These are phyloP conservation scores for Chlorospingus flavigularis DNA, from an alignment of 2,797 vertebrate genomes.

Conservation along the genomic window DNA sequence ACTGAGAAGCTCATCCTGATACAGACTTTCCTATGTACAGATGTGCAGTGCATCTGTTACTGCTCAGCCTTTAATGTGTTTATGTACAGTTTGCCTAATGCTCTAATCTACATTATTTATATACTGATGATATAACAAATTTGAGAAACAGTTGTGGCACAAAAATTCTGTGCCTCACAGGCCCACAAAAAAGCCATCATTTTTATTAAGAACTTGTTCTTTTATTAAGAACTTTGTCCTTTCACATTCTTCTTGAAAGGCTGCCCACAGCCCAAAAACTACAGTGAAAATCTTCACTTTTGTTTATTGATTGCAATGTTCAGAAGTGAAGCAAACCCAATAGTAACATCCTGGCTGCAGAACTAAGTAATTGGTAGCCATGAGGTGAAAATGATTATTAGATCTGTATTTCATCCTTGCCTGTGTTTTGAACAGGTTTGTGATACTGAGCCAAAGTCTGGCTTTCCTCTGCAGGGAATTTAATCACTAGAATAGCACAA, in stretches of 20 bases:
- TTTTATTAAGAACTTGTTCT: not conserved
- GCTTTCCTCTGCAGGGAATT: not conserved
- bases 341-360: not conserved
- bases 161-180: not conserved
- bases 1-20: not conserved
- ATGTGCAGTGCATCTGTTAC: not conserved
- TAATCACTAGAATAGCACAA: not conserved
- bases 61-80: not conserved
- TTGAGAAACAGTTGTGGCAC: not conserved
- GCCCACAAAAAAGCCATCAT: not conserved
- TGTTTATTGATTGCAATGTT: not conserved
- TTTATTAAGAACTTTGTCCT: not conserved
- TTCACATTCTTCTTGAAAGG: not conserved
- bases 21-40: fast-evolving
- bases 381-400: not conserved
- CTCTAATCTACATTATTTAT: not conserved
- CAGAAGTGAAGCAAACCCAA: not conserved
- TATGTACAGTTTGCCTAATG: not conserved
- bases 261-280: not conserved
- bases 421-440: not conserved
- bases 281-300: not conserved
- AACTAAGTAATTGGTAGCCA: not conserved
- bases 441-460: not conserved
- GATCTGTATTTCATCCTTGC: not conserved
- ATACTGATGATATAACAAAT: not conserved